phyloP scores from a whole-genome alignment of 64 coral and sea anemone genomes.

The Platygyra sinensis region DNA sequence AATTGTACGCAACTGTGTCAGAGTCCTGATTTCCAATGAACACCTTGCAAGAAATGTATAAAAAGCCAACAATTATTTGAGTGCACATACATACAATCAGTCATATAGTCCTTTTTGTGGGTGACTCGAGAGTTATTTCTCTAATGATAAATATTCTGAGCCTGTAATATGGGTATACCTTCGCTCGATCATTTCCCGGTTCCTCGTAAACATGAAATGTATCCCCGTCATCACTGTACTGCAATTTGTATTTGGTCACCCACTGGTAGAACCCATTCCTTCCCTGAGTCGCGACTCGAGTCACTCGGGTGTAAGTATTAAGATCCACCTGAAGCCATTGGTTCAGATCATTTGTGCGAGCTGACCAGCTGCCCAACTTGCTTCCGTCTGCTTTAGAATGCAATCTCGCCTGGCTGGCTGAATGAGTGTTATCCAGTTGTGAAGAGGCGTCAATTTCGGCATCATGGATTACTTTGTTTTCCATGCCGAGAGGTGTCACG shows the following conservation, averaged over 20 bases:
- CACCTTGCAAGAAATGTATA: not conserved
- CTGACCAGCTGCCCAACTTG: not conserved
- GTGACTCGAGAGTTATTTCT: not conserved
- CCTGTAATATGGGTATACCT: not conserved
- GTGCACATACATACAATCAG: no score
- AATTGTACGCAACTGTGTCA: not conserved
- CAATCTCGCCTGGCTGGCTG: not conserved
- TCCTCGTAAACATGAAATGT: not conserved
- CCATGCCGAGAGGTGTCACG: not conserved
- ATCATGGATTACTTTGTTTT: not conserved
- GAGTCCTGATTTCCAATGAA: not conserved
- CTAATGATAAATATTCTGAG: no score
- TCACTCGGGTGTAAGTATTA: not conserved
- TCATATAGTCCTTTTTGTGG: not conserved
- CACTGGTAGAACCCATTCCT: not conserved
- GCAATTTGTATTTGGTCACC: not conserved
- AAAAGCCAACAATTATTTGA: not conserved
- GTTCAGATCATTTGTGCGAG: not conserved
- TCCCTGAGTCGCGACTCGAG: not conserved
- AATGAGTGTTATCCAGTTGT: not conserved
- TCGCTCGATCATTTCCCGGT: not conserved
- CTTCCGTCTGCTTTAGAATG: not conserved
- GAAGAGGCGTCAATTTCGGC: not conserved
- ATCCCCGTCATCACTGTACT: not conserved
- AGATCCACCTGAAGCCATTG: constrained; percentile 2